A percentile compares a stretch with the other conserved stretches of the same genome.
Conservation (phyloP, 2,888 invertebrate genomes). For the Crepidodera aurea region DNA sequence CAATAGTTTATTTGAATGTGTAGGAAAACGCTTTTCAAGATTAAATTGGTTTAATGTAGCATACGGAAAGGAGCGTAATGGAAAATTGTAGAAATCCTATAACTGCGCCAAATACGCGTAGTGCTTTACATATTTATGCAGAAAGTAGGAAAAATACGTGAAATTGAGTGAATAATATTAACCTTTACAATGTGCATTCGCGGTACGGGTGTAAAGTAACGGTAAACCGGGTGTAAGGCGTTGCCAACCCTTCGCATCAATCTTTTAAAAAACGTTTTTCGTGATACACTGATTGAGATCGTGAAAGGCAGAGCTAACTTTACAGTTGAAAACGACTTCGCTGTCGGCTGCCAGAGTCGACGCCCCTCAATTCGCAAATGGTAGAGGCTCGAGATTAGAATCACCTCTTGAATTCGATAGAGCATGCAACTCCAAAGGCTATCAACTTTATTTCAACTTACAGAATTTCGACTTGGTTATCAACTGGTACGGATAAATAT, state of each 20-base stretch:
- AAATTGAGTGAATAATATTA: slow-evolving; percentile 42
- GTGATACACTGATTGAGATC: slow-evolving; percentile 42
- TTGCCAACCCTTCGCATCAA: slow-evolving; percentile 41
- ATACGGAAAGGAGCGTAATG: not conserved
- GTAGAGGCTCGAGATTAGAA: slow-evolving; percentile 39
- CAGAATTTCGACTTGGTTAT: not conserved
- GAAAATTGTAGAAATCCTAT: not conserved
- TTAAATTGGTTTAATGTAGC: not conserved
- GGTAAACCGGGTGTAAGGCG: slow-evolving; percentile 26
- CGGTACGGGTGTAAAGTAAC: slow-evolving; percentile 32
- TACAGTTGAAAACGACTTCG: slow-evolving; percentile 38
- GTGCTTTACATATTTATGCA: slow-evolving; percentile 22
- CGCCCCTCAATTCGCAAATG: slow-evolving; percentile 41
- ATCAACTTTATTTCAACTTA: slow-evolving; percentile 31
- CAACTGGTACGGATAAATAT: slow-evolving; percentile 1
- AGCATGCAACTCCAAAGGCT: slow-evolving; percentile 30
- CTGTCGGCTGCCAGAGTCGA: slow-evolving; percentile 28
- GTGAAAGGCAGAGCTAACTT: slow-evolving; percentile 42
- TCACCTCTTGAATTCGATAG: slow-evolving; percentile 37
- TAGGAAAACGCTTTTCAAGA: not conserved
- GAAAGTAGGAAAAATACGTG: slow-evolving; percentile 25
- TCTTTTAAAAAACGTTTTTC: slow-evolving; percentile 43
- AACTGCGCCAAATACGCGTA: slow-evolving; percentile 14
- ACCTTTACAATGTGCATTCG: slow-evolving; percentile 36
- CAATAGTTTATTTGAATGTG: too few relatives aligned